Percentiles rank a stretch among this genome's conserved stretches.
phyloP scores from a whole-genome alignment of 2,797 vertebrate genomes.

The Corythornis leucogaster region DNA sequence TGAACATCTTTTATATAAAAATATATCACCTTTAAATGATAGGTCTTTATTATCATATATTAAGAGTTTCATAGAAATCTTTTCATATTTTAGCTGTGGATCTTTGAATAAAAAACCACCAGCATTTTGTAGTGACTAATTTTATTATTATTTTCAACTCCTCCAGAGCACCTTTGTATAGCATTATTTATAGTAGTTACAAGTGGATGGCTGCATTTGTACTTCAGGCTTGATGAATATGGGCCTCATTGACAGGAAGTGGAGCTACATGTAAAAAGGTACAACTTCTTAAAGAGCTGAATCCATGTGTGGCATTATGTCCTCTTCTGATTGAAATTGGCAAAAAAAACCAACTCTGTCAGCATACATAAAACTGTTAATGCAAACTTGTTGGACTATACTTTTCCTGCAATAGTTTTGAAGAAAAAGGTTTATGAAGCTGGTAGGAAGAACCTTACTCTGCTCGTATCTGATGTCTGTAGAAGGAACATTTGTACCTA shows the following conservation, averaged over 20 bases:
- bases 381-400: neutral
- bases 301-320: neutral
- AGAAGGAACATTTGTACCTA: neutral
- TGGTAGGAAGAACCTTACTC: neutral
- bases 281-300: neutral
- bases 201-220: neutral
- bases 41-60: constrained; percentile 22
- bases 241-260: neutral
- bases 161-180: neutral
- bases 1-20: neutral
- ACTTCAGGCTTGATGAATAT: neutral
- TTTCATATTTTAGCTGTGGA: neutral
- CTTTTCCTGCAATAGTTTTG: neutral
- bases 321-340: neutral
- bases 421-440: neutral
- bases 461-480: neutral
- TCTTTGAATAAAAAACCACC: neutral
- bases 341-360: neutral
- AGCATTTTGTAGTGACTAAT: neutral
- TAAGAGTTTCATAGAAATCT: neutral
- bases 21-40: neutral
- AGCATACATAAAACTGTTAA: neutral
- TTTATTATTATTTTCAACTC: neutral
- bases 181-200: neutral
- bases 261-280: neutral